Conservation (phyloP, 2,113 vertebrate species). For the Bubo bubo region DNA sequence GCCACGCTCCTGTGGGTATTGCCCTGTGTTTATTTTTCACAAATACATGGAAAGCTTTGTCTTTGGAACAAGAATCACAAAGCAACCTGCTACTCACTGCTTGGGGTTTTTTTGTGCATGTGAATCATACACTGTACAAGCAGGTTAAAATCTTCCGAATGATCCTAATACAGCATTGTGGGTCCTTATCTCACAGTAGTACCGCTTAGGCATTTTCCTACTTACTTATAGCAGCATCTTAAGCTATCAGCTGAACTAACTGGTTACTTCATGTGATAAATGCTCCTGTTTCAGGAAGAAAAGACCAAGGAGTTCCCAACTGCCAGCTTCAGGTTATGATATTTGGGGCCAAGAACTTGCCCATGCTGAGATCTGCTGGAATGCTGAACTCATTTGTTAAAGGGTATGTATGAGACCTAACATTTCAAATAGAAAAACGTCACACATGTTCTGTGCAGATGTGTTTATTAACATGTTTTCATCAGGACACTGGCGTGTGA, state of each 20-base stretch:
- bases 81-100: neutral
- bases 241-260: neutral
- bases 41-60: neutral
- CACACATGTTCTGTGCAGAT: neutral
- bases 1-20: neutral
- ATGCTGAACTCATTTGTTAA: conserved; percentile 75
- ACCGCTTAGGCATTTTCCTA: neutral
- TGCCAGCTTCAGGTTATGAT: conserved; percentile 78
- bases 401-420: conserved; percentile 68
- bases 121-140: neutral
- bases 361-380: conserved; percentile 68
- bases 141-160: neutral
- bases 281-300: conserved; percentile 46
- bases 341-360: conserved; percentile 74
- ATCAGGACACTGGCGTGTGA: neutral
- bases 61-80: neutral
- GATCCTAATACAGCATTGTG: neutral
- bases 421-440: neutral
- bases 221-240: neutral
- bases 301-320: neutral
- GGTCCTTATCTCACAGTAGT: neutral
- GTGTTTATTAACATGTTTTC: neutral
- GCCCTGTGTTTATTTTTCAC: neutral
- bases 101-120: neutral
- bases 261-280: neutral